These are phyloP conservation scores for Ceratina australensis DNA, from an alignment of 1,140 invertebrate species.

Conservation along the genomic window DNA sequence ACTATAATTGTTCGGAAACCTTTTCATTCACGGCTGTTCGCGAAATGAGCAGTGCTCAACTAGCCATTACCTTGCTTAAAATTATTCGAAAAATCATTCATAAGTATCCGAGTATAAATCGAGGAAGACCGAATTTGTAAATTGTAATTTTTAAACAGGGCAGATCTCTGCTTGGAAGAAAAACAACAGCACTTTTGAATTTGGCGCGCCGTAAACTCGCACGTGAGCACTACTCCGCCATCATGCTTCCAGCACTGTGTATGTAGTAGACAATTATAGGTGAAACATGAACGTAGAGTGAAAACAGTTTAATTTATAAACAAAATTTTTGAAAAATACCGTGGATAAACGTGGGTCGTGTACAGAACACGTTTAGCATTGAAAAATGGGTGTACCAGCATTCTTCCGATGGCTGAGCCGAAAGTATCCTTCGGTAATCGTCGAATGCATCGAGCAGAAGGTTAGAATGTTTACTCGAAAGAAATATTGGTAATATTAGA, in stretches of 20 bases:
- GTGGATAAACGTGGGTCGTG: neutral
- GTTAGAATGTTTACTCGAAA: slow-evolving; percentile 40
- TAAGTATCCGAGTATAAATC: too few species aligned
- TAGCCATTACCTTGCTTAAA: too few species aligned
- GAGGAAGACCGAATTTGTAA: too few species aligned
- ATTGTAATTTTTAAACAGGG: too few species aligned
- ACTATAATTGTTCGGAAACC: too few species aligned
- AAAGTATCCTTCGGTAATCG: slow-evolving; percentile 98
- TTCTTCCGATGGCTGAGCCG: slow-evolving; percentile 99
- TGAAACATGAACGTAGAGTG: slow-evolving; percentile 25
- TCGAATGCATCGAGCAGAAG: slow-evolving; percentile 96
- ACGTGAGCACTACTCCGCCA: too few species aligned
- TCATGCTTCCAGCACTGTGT: neutral
- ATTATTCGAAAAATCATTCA: too few species aligned
- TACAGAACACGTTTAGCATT: neutral
- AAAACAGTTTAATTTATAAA: slow-evolving; percentile 36
- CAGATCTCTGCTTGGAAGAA: too few species aligned
- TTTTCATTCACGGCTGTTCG: too few species aligned
- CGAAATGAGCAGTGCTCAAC: too few species aligned
- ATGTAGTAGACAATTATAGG: slow-evolving; percentile 3
- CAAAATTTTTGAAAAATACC: slow-evolving; percentile 5
- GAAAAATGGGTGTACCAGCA: slow-evolving; percentile 98
- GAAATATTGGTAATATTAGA: neutral
- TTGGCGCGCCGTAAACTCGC: too few species aligned
- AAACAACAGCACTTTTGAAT: too few species aligned